phyloP scores from a whole-genome alignment of 2,113 vertebrate species.

The Panthera uncia region DNA sequence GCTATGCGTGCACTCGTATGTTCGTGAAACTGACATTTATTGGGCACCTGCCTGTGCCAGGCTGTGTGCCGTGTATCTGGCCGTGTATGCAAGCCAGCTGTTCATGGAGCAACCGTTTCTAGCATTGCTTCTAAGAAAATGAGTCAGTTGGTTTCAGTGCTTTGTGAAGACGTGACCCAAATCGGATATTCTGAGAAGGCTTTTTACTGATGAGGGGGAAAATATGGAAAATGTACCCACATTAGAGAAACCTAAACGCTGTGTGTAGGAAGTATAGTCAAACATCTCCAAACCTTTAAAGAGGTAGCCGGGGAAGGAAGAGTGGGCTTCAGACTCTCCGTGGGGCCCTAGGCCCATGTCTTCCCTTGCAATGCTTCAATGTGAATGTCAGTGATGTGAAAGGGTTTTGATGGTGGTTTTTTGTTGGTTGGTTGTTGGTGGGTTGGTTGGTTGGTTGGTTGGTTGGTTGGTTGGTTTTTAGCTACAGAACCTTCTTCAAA shows the following conservation, averaged over 20 bases:
- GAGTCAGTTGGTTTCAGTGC: neutral
- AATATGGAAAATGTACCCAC: neutral
- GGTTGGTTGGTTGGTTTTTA: neutral
- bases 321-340: neutral
- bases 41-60: neutral
- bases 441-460: too few relatives aligned
- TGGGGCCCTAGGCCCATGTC: rapidly evolving
- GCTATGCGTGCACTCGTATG: rapidly evolving
- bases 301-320: neutral
- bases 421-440: too few relatives aligned
- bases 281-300: neutral
- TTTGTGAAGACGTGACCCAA: neutral
- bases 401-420: too few relatives aligned
- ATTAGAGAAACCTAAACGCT: neutral
- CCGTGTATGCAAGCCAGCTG: neutral
- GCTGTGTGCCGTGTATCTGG: neutral
- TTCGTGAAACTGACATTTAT: rapidly evolving
- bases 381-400: rapidly evolving
- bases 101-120: neutral
- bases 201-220: neutral
- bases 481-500: neutral
- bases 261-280: neutral
- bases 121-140: neutral
- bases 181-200: neutral
- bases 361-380: rapidly evolving